Evolutionary conservation across 1,140 invertebrate genomes (phyloP), one percentile per base, ranked within the genome.

Genomic region (Ruditapes philippinarum): DNA sequence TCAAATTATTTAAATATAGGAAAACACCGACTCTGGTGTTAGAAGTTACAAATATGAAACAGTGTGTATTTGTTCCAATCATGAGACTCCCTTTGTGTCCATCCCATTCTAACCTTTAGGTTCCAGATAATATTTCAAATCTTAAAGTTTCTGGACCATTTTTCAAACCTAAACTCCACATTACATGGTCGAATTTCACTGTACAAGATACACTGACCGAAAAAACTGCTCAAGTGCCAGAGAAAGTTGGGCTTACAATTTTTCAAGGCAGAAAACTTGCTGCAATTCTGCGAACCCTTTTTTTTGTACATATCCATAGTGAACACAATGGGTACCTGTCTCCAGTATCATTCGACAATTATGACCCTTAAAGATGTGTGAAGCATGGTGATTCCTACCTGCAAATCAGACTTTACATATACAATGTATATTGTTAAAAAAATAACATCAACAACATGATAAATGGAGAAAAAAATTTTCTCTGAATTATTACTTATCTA

Each of bases 311-410:
- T 62, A 1, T 81, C 2, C 78, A 81, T 38, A 60, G 14, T 40
- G 54, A 60, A n/a, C 78, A 81, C 40, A 19, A 40, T 60, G 78
- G 78, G 14, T 60, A 81, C 38, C 54, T 81, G 42, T 79, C 76
- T 25, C 76, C 45, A 51, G 42, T 79, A 0, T 12, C 76, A 17
- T 22, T 79, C n/a, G 7, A 12, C 14, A 28, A 38, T 74, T 1
- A 25, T 74, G 42, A 42, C 42, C 42, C 42, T n/a, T n/a, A 49
- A 49, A 49, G 17, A 49, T 54, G 19, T 22, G 51, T 14, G 51
- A 54, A 54, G 22, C 51, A 54, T 54, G 19, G 3, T 54, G 51
- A 54, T 54, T 54, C 51, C 51, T 54, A 54, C 51, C 51, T 14
- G 11, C 51, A n/a, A 14, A 54, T n/a, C n/a, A n/a, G n/a, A n/a